phyloP scores from a whole-genome alignment of 2,113 vertebrate genomes.

The Stegastes partitus region DNA sequence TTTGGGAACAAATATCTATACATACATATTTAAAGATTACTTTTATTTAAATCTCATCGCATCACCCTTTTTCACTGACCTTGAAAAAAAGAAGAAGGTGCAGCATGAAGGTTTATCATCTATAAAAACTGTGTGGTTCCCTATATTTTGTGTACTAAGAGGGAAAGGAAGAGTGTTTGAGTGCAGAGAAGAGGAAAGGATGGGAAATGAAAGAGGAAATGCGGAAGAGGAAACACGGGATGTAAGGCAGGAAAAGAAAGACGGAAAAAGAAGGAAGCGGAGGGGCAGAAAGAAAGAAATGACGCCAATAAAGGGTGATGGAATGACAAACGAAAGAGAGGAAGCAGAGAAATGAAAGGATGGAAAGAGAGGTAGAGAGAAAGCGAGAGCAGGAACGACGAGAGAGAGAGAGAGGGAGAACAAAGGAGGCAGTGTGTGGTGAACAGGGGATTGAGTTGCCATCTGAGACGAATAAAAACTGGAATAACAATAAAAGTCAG shows the following conservation, averaged over 20 bases:
- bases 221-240: background rate
- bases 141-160: background rate
- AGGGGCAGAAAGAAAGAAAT: background rate
- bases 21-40: too few relatives aligned
- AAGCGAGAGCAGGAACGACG: slow-evolving; percentile 34
- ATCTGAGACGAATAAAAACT: slow-evolving; percentile 84
- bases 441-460: slow-evolving; percentile 71
- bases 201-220: background rate
- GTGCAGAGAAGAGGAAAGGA: background rate
- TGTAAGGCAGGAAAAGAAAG: background rate
- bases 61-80: too few relatives aligned
- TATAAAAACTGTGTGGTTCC: too few relatives aligned
- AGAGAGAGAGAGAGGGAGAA: slow-evolving; percentile 53
- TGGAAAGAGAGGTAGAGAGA: slow-evolving; percentile 14
- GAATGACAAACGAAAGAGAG: slow-evolving; percentile 40
- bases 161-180: background rate
- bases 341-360: slow-evolving; percentile 22
- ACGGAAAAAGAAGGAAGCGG: background rate
- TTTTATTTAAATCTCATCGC: too few relatives aligned
- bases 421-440: slow-evolving; percentile 80
- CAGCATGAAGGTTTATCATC: too few relatives aligned
- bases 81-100: too few relatives aligned
- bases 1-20: too few relatives aligned
- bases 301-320: background rate
- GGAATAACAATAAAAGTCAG: slow-evolving; percentile 82